Evolutionary conservation across 2,113 vertebrate species (phyloP), one percentile per base, ranked within the genome.

Genomic region (Otus sunia): DNA sequence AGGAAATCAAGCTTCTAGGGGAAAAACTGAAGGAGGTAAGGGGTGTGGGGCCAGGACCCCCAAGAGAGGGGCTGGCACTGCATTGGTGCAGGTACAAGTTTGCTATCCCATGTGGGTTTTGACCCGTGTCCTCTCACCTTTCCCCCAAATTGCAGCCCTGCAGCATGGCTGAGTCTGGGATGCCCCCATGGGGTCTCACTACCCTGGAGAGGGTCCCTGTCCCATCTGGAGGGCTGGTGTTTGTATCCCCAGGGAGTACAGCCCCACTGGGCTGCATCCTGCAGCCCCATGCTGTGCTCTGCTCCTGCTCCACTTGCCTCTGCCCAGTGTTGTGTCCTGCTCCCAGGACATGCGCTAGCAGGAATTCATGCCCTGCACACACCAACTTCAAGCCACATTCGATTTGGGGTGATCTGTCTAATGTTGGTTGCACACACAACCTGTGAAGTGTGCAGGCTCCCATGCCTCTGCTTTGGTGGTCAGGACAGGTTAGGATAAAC

Each of bases 21-120:
- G 99, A 99, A 92, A 99, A 99, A 88, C 98, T 99, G 87, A 99
- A 99, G 96, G 99, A 99, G 99, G 99, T 99, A 76, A 98, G 41
- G 41, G 10, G 9, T 43, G 23, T 17, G 21, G 45, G 37, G 39
- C 37, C 4, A 4, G 27, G 41, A 63, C n/a, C 32, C 56, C 56
- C 55, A 72, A 79, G 41, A 73, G 60, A 52, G 68, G 45, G 60
- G 21, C 23, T 55, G 36, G 47, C 55, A 41, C n/a, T 91, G 56
- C 49, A 56, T 56, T 2, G 3, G 17, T n/a, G 25, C 49, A 69
- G 49, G 56, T 14, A 55, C 1, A 4, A 78, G 64, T 85, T 91
- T 56, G 50, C 58, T 36, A 50, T 63, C 41, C 56, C 17, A 12
- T 85, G 26, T 77, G 49, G 56, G 36, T 64, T 91, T 78, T 64